Base-by-base conservation (phyloP, 2,888 invertebrate genomes). In the Emmelina monodactyla region DNA sequence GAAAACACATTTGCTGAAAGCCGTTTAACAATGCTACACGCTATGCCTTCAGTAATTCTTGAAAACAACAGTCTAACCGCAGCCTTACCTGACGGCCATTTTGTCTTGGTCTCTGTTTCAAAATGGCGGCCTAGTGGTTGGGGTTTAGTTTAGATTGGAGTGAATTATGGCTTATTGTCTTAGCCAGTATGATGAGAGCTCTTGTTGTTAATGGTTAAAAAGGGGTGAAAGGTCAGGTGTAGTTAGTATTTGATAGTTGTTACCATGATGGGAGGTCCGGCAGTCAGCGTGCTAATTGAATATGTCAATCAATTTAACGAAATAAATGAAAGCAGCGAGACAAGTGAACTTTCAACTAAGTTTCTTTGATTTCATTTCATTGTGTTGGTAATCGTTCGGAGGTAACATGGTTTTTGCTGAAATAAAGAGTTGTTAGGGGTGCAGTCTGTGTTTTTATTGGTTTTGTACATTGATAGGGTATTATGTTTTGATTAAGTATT, bases 271-370 rank as follows among this genome's bases (percentile, higher is more conserved):
- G 80, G 81, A 80, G 81, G 79, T 82, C 78, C 69, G 66, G 61
- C 81, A 80, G 82, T 83, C 83, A 83, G 82, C 78, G 75, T 66
- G 71, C 86, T 87, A 88, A 87, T 87, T 88, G 87, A 87, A 87
- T 83, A 82, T 87, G 87, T 86, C 88, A 87, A 87, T 88, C 88
- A 87, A 82, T 82, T 83, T 87, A 87, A 87, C 86, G 86, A 86
- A 82, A 79, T 76, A 82, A 83, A 83, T 78, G 72, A 80, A 78
- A 75, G 69, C 72, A 62, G 69, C 64, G 66, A 62, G 60, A 55
- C 46, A 5, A 28, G 28, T n/a, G 28, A n/a, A n/a, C n/a, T n/a
- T n/a, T n/a, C n/a, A n/a, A n/a, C n/a, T n/a, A n/a, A n/a, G n/a
- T n/a, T n/a, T n/a, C n/a, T n/a, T n/a, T n/a, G n/a, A n/a, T n/a